Evolutionary conservation across 1,140 invertebrate species (phyloP), one percentile per base, ranked within the genome.

Genomic region (Bombus superbus): DNA sequence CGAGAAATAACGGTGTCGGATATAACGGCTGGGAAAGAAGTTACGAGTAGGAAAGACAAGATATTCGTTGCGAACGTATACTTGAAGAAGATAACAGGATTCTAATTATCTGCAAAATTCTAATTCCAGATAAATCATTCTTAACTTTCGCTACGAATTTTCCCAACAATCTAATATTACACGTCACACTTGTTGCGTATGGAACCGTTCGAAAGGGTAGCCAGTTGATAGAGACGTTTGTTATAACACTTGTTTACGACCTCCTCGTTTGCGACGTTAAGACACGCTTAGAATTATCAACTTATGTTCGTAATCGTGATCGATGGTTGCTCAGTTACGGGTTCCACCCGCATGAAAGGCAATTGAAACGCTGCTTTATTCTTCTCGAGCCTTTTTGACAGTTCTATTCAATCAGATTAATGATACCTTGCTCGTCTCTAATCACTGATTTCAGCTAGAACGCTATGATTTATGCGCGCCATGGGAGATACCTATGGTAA

Each of bases 351-450:
- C 28, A 1, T 78, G 11, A 59, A 71, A 38, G 40, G 4, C 32
- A 18, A 68, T 42, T 78, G 75, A 84, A 79, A 35, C 3, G 40
- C 10, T 64, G 42, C 32, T 81, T 81, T 47, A 44, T 18, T 35
- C 47, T 62, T 28, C 28, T 3, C 66, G 10, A 22, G 11, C 6
- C 8, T 28, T n/a, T 75, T 59, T 64, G 53, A 62, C 75, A 57
- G 44, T 25, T 1, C 57, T 32, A 81, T 74, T 73, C 69, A 74
- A 66, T 72, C 35, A 40, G 57, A 81, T 81, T 66, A 81, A 85
- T 42, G 83, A 42, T 35, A 25, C 53, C 76, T 38, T 28, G 59
- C 40, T n/a, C 40, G 32, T 78, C 18, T 38, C 1, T 13, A 6
- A 62, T 78, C 80, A 40, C 44, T 64, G 8, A 72, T 53, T 42